A percentile compares a stretch with the other conserved stretches of the same genome.
phyloP scores from a whole-genome alignment of 2,888 invertebrate genomes.

The Gymnocheta viridis region DNA sequence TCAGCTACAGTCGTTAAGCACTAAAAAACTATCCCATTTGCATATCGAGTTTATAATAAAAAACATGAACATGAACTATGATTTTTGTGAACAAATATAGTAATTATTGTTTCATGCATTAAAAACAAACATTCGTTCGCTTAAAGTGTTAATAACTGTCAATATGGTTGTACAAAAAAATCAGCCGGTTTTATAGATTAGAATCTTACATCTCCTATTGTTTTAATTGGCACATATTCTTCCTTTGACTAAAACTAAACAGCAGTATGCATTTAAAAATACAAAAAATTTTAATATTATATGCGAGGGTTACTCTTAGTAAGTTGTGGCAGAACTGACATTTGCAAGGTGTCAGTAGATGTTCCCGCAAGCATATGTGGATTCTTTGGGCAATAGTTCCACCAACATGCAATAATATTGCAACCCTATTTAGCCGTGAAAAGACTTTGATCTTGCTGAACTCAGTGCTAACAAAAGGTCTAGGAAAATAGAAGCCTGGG shows the following conservation, averaged over 20 bases:
- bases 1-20: no score
- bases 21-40: no score
- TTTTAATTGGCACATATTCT: slow-evolving; percentile 65
- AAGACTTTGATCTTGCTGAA: no score
- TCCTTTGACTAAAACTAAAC: slow-evolving; percentile 5
- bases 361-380: not conserved
- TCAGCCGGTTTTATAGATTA: slow-evolving; percentile 17
- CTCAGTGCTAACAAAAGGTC: no score
- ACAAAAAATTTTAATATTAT: not conserved
- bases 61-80: no score
- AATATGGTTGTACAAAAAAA: slow-evolving; percentile 23
- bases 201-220: slow-evolving; percentile 58
- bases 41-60: no score
- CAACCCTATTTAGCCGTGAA: no score
- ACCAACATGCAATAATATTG: no score
- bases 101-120: no score
- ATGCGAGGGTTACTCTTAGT: not conserved
- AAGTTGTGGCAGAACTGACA: not conserved
- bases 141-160: slow-evolving; percentile 29
- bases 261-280: not conserved
- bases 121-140: not conserved
- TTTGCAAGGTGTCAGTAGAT: not conserved
- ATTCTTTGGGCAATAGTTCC: no score
- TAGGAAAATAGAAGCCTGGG: no score
- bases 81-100: no score